Percentiles rank a stretch among this genome's conserved stretches.
Evolutionary conservation across 2,113 vertebrate genomes (phyloP).

Genomic region (Plecotus auritus): DNA sequence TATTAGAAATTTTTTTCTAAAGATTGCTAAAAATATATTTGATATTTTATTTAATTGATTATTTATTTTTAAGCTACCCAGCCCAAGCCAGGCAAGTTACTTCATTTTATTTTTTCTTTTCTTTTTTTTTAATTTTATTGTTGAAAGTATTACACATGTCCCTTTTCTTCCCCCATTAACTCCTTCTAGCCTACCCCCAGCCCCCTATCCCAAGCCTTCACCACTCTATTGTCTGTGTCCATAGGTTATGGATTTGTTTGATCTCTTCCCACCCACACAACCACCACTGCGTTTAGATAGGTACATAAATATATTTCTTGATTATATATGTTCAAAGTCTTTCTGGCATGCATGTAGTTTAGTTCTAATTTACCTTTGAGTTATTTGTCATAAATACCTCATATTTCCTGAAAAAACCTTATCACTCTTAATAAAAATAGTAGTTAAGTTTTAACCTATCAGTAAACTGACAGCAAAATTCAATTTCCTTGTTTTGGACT

Average conservation of each 20-base stretch:
- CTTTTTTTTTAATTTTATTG: no score
- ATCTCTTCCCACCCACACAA: no score
- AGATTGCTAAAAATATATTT: conserved; percentile 4
- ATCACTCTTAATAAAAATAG: conserved; percentile 35
- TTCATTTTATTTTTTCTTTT: no score
- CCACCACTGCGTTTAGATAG: neutral
- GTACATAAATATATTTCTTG: conserved; percentile 33
- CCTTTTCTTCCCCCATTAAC: no score
- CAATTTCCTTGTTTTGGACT: neutral
- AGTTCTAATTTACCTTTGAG: conserved; percentile 15
- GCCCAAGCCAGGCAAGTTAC: no score
- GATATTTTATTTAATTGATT: neutral
- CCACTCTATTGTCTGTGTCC: no score
- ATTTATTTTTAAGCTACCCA: no score
- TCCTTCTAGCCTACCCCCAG: no score
- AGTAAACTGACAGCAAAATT: conserved; percentile 31
- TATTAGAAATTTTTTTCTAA: conserved; percentile 38
- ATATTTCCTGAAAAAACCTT: conserved; percentile 38
- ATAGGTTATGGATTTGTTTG: no score
- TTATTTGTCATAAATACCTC: conserved; percentile 19
- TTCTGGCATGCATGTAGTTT: neutral
- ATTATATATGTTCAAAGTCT: neutral
- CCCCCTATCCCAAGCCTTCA: no score
- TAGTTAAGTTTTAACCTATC: conserved; percentile 47
- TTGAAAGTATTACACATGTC: no score